phyloP scores from a whole-genome alignment of 2,113 vertebrate species.

The Scytalopus superciliaris region DNA sequence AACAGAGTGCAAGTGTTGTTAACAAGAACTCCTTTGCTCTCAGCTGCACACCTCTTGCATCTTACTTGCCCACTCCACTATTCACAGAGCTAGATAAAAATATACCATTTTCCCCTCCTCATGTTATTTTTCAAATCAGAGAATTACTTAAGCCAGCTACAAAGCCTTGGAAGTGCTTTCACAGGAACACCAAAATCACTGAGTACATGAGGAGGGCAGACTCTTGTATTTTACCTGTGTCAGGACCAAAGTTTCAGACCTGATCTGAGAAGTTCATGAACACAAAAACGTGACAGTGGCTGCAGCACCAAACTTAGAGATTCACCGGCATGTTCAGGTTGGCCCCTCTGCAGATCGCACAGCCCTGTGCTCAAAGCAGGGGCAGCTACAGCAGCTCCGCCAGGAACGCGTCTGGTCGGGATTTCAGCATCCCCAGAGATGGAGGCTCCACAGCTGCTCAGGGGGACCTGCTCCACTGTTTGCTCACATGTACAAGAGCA shows the following conservation, averaged over 20 bases:
- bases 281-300: neutral
- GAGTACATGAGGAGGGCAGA: neutral
- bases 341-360: neutral
- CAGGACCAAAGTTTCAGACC: neutral
- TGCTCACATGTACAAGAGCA: neutral
- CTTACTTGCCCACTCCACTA: neutral
- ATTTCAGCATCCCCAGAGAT: neutral
- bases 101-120: rapidly evolving
- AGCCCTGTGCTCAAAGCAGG: neutral
- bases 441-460: neutral
- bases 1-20: neutral
- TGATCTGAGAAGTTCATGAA: neutral
- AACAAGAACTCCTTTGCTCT: neutral
- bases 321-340: neutral
- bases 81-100: neutral
- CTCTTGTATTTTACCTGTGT: neutral
- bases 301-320: neutral
- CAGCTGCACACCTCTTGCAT: neutral
- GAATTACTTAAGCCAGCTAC: neutral
- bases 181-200: neutral
- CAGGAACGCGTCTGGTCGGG: neutral
- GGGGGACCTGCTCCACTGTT: neutral
- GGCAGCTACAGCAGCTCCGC: neutral
- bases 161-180: neutral
- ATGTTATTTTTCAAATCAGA: neutral